These are phyloP conservation scores for Calameuta idolon DNA, from an alignment of 2,888 invertebrate genomes.

Conservation along the genomic window DNA sequence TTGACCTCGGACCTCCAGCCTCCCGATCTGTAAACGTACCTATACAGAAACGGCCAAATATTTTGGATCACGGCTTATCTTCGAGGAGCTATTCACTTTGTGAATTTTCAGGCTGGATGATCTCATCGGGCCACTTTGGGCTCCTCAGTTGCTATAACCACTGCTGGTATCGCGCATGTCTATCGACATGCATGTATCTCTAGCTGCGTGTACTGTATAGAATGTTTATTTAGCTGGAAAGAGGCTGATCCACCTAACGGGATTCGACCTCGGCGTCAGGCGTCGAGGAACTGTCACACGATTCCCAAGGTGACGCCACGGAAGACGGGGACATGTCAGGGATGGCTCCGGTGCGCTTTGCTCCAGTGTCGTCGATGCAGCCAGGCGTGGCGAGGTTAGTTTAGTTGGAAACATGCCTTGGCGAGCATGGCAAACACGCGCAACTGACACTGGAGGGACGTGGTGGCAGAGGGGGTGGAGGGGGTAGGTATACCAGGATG, in stretches of 20 bases:
- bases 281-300: conserved; percentile 1
- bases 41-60: background rate
- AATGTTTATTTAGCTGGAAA: background rate
- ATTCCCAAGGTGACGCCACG: background rate
- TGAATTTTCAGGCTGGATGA: background rate
- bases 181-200: background rate
- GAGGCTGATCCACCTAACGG: background rate
- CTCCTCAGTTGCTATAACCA: background rate
- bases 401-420: conserved; percentile 63
- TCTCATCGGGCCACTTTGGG: background rate
- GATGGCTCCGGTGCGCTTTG: conserved; percentile 25
- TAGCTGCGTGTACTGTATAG: background rate
- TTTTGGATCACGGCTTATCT: background rate
- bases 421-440: conserved; percentile 62
- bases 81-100: background rate
- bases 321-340: conserved; percentile 14
- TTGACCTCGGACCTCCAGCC: background rate
- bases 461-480: conserved; percentile 28
- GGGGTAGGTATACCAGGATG: background rate
- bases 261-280: background rate
- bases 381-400: conserved; percentile 61
- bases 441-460: conserved; percentile 61
- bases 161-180: background rate
- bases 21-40: background rate
- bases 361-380: conserved; percentile 50